Evolutionary conservation across 2,888 invertebrate species (phyloP), one percentile per base, ranked within the genome.

Genomic region (Aspidiotus destructor): DNA sequence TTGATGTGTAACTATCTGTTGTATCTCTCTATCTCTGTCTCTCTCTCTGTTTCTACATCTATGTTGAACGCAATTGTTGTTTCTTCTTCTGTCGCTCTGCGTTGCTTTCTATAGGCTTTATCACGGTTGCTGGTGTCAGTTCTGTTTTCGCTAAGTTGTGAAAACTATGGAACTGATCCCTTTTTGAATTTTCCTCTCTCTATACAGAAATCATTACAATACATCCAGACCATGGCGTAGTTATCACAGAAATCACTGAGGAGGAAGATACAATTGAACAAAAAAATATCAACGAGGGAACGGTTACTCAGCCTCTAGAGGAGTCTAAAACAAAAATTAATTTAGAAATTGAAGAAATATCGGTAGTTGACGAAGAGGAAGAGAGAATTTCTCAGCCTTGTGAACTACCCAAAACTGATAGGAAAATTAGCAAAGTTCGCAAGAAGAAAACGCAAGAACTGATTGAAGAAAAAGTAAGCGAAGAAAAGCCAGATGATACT

Each of bases 161-260:
- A 28, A 58, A 58, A 58, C 58, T 10, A 17, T 13, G 10, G 62
- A 62, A 70, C 63, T 69, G 53, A 62, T 54, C 3, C 41, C 3
- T 28, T 53, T 15, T 54, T 55, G 11, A 28, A 41, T 69, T 69
- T 62, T 60, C 55, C 64, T 57, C 67, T 28, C 28, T 28, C 28
- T 28, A 28, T 58, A 62, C 57, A 72, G 69, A 62, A 70, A 71
- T 62, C 72, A 70, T 69, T 63, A 53, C 54, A 55, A 60, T 62
- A 57, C 42, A 41, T 13, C 40, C 63, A 68, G 28, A 48, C 54
- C 41, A 53, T 3, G 48, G 60, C 62, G 74, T 77, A 65, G 75
- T 77, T 73, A 77, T 77, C 64, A 76, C 75, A 41, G 77, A 77
- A 73, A 73, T 77, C 70, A 67, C 54, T 7, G 71, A 70, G 52